Base-by-base conservation (phyloP, 2,113 vertebrate genomes). In the Euleptes europaea region DNA sequence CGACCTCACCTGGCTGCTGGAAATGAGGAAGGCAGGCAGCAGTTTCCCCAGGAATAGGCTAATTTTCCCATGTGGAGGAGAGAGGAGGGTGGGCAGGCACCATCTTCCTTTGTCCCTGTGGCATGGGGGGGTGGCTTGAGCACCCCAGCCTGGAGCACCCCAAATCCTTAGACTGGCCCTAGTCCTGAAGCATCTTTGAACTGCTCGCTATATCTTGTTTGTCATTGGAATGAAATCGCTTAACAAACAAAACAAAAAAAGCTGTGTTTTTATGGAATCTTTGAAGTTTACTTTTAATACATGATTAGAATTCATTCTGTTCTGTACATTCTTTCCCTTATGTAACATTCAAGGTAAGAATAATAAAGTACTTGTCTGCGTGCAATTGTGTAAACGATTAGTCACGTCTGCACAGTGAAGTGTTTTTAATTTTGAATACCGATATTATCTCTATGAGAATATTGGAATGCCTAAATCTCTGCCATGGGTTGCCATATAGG, bases 391-490 rank as follows among this genome's bases (percentile, higher is more conserved):
- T 83, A 9, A 2, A 74, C 0, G 74, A 69, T 80, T 83, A 86
- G 42, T 6, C 10, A 81, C 73, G 38, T 66, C n/a, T 69, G 3
- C 66, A 1, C 57, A 83, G 65, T 44, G 2, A 88, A 89, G 88
- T 82, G 71, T 28, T 23, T 74, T 86, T 74, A 83, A 82, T 85
- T 67, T 87, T 63, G 83, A 7, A 85, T 44, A 71, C 0, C 72
- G 6, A 72, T 82, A 85, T 28, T 42, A 0, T 60, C 40, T 71
- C 1, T 0, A 26, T 2, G 14, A 70, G 71, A 33, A 86, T 78
- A 86, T 63, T 81, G 2, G 73, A 74, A 87, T 19, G 11, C 0
- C 35, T 21, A 82, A 54, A 84, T 90, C 84, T 75, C 21, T 87
- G 38, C 66, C 10, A 15, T 2, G 4, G 40, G 44, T 82, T 54